Conservation (phyloP, 2,113 vertebrate species). For the Hypocryptadius cinnamomeus region DNA sequence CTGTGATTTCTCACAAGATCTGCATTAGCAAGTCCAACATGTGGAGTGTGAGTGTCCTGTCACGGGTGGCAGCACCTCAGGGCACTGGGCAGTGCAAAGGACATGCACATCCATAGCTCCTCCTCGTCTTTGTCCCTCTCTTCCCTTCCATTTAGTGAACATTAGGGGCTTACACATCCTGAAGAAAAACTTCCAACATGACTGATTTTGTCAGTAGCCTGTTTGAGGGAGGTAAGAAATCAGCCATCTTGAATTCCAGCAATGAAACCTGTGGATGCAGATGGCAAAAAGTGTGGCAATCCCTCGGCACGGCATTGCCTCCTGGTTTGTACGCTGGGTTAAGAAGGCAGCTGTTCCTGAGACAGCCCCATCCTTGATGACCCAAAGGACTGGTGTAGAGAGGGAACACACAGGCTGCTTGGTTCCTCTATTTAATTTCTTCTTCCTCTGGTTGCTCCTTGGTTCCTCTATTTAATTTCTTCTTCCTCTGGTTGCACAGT, state of each 20-base stretch:
- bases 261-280: not conserved
- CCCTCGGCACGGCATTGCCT: not conserved
- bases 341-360: not conserved
- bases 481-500: not conserved
- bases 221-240: not conserved
- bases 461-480: not conserved
- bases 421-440: not conserved
- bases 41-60: not conserved
- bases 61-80: not conserved
- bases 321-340: not conserved
- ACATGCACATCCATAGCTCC: not conserved
- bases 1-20: not conserved
- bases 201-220: not conserved
- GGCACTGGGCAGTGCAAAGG: not conserved
- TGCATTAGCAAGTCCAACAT: slow-evolving; percentile 10
- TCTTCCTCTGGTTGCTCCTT: not conserved
- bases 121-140: not conserved
- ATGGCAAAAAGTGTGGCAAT: not conserved
- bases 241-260: not conserved
- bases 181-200: not conserved
- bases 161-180: not conserved
- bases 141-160: not conserved
- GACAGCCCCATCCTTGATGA: not conserved
- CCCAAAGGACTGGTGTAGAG: not conserved
- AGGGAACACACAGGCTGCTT: not conserved